A percentile compares a stretch with the other conserved stretches of the same genome.
These are phyloP conservation scores for Thera britannica DNA, from an alignment of 2,888 invertebrate species.

Conservation along the genomic window DNA sequence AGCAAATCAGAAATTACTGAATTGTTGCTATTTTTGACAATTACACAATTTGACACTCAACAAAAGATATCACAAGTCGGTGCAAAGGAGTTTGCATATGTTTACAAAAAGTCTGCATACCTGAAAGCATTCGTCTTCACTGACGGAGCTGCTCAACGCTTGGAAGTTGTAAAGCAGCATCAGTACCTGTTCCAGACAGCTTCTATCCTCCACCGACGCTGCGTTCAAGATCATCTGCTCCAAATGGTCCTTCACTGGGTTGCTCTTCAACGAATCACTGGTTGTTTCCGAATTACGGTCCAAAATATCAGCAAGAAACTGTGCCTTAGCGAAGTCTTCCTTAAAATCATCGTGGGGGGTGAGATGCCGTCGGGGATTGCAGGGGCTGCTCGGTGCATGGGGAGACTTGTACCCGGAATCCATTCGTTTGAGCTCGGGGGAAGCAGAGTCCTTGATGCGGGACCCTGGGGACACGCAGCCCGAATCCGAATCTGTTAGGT, in stretches of 20 bases:
- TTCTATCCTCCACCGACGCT: conserved; percentile 83
- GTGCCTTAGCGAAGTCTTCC: conserved; percentile 80
- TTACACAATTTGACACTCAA: neutral
- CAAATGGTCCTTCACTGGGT: conserved; percentile 78
- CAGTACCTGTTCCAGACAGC: conserved; percentile 86
- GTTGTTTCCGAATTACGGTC: conserved; percentile 75
- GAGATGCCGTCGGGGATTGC: conserved; percentile 68
- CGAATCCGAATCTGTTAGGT: conserved; percentile 81
- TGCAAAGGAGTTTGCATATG: neutral
- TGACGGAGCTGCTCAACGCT: conserved; percentile 81
- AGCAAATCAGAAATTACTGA: neutral
- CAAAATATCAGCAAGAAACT: conserved; percentile 74
- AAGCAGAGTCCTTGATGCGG: conserved; percentile 81
- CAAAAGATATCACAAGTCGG: neutral
- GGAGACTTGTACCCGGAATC: conserved; percentile 84
- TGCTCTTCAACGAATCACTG: conserved; percentile 76
- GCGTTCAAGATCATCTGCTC: conserved; percentile 82
- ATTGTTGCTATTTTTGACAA: neutral
- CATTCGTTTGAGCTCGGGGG: conserved; percentile 82
- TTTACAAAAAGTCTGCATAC: conserved; percentile 52
- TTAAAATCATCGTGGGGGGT: conserved; percentile 78
- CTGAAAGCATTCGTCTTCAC: conserved; percentile 84
- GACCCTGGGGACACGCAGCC: conserved; percentile 83
- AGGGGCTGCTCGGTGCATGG: conserved; percentile 75
- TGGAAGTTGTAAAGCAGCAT: conserved; percentile 86